Base-by-base conservation (phyloP, 2,888 invertebrate genomes). In the Blastobasis lacticolella region DNA sequence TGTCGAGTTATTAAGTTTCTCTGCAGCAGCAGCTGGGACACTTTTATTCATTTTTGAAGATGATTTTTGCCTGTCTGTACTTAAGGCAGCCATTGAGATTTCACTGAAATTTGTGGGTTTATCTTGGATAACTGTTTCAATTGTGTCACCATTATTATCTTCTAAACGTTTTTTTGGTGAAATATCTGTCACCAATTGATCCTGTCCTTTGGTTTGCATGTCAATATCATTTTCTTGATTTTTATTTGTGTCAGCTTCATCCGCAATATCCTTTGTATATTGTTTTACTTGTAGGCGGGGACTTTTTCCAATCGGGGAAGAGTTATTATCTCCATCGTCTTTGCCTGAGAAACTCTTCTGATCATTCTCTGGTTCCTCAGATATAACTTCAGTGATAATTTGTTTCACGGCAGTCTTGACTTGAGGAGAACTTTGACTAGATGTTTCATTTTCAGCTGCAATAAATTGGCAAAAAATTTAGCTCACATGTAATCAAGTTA, bases 311-410 rank as follows among this genome's bases (percentile, higher is more conserved):
- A 57, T 58, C 38, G 64, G 55, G 38, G 62, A 61, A 36, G 49
- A 42, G 57, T 53, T 52, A 53, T 46, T 41, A 56, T 52, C 37
- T 55, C 54, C 23, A 23, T 23, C 23, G 23, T 23, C 23, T 2
- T 3, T 23, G 23, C 23, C 23, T 23, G 23, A 23, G 23, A 58
- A 56, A 52, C 60, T 68, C 53, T 64, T 63, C 4, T 53, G 53
- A 50, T 52, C 57, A 44, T 45, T 59, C 60, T 81, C 78, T 49
- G 69, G 57, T 67, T 82, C 81, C 62, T 84, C 83, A 48, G 57
- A 49, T 48, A 83, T 82, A 2, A 69, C 54, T 63, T 75, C 73
- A 43, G 63, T 62, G 10, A 66, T 63, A 52, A 58, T 52, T 45
- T 64, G 59, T 54, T 70, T 69, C 49, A 58, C 66, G 42, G 49